Base-by-base conservation (phyloP, 2,797 vertebrate species). In the Sebastes oblongus region DNA sequence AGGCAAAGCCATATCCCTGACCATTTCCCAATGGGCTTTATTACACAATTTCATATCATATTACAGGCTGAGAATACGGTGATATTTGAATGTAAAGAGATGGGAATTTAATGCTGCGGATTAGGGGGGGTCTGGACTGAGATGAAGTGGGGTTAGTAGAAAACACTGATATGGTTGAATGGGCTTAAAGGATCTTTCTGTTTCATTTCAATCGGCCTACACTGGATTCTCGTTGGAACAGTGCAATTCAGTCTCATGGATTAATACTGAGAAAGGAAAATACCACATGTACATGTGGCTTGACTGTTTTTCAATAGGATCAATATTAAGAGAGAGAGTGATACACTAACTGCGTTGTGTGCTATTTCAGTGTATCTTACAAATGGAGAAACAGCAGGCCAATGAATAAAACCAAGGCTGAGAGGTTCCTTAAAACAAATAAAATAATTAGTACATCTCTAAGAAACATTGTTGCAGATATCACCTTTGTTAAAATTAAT, bases 131-230 rank as follows among this genome's bases (percentile, higher is more conserved):
- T 20, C 58, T 84, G 62, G 84, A 65, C 52, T 14, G 75, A 86
- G 82, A 88, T 85, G 75, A 84, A 87, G 80, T 72, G 78, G 72
- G 72, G 80, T 89, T 87, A 83, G 77, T 22, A 61, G 74, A 82
- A 84, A 85, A 87, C 66, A 83, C 66, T 70, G 80, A 88, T 83
- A 81, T 75, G 74, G 88, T 58, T 88, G 81, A 80, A 89, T 71
- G 74, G 81, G 73, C 85, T 91, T 89, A 78, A 88, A 77, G 81
- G 72, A 88, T 86, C 72, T 82, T 56, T 80, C 39, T 76, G 78
- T 93, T 89, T 91, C 83, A 88, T 91, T 89, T 84, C 54, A 86
- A 46, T 76, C n/a, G 68, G 74, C 75, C 72, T 72, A 69, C 65
- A 55, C 27, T 60, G 60, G 75, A 73, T 85, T 81, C 54, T 78